Evolutionary conservation across 2,888 invertebrate genomes (phyloP), one percentile per base, ranked within the genome.

Genomic region (Patella pellucida): DNA sequence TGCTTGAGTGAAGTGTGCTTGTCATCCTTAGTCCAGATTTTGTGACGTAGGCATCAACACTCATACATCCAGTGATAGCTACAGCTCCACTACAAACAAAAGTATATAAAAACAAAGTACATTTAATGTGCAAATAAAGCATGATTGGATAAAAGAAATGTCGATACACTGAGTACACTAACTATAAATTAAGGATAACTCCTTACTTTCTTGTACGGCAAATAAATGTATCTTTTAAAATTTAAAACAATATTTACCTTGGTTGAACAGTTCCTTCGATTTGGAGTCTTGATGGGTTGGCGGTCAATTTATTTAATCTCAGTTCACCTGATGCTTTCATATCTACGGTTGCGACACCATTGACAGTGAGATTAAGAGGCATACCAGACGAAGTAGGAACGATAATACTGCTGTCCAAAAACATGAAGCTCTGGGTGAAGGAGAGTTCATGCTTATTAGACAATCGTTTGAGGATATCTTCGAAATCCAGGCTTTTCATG

Each of bases 341-440:
- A 89, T 96, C 95, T 31, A 96, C 93, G 52, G 96, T 95, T 23
- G 96, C 95, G 1, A 97, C 96, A 4, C 97, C 97, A 90, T 96
- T 94, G 0, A 96, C 94, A 85, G 95, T 95, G 87, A 98, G 93
- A 74, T 95, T 94, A 78, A 98, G 92, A 0, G 98, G 97, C 16
- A 98, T 90, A 27, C 98, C 98, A 69, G 94, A 93, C 1, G 95
- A 94, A 52, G 95, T 95, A 0, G 98, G 96, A 0, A 97, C 93
- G 4, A 95, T 94, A 90, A 96, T 95, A n/a, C 95, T 94, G 7
- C 95, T 95, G 91, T 98, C 97, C 75, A 98, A 92, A 89, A 98
- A 95, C 89, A 97, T 94, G 0, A 94, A 93, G 1, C 96, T 95
- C 91, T 96, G 96, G 87, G 95, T 95, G 91, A 95, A 95, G 67